Conservation (phyloP, 2,797 vertebrate species). For the Synanceia verrucosa region DNA sequence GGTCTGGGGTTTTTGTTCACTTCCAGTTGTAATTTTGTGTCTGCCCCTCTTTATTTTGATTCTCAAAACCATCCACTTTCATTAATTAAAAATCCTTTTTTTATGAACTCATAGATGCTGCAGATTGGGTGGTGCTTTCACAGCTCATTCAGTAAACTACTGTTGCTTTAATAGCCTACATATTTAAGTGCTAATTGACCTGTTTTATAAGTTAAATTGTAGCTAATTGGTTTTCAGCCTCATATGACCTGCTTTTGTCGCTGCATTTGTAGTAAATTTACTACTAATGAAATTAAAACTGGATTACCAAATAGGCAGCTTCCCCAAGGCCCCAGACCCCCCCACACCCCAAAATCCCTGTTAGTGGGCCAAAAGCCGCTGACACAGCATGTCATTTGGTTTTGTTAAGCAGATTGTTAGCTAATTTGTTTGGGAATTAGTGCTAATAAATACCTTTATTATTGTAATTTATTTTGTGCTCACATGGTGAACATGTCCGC, state of each 20-base stretch:
- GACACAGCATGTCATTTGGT: not conserved
- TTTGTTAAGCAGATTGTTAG: not conserved
- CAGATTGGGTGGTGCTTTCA: not conserved
- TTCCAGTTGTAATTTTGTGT: too few species aligned
- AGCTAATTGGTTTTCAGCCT: not conserved
- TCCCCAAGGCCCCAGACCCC: too few species aligned
- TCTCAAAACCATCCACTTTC: not conserved
- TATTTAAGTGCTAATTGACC: not conserved
- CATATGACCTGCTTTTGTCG: not conserved
- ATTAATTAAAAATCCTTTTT: not conserved
- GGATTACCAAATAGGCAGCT: not conserved
- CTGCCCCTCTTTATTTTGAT: not conserved
- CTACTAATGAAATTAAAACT: not conserved
- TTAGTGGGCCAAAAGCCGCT: too few species aligned
- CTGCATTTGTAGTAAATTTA: not conserved
- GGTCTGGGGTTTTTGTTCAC: too few species aligned
- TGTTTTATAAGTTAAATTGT: not conserved
- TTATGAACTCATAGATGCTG: not conserved
- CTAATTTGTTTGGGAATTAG: not conserved
- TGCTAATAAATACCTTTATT: not conserved
- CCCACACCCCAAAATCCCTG: too few species aligned
- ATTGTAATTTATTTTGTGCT: not conserved
- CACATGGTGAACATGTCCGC: not conserved
- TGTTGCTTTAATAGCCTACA: not conserved
- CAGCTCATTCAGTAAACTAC: not conserved